phyloP scores from a whole-genome alignment of 2,113 vertebrate species.

The Naja naja region DNA sequence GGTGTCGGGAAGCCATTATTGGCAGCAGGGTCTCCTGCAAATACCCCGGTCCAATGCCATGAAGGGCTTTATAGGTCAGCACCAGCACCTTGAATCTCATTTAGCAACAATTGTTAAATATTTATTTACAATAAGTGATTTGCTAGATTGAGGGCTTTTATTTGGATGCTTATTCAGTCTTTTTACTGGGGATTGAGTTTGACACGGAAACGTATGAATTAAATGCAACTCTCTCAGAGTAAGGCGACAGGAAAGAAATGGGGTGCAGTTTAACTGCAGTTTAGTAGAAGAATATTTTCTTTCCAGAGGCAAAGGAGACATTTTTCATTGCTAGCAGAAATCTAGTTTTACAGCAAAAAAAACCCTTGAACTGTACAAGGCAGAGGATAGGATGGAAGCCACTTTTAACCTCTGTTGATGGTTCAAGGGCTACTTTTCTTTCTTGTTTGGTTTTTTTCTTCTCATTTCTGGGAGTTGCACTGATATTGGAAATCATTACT shows the following conservation, averaged over 20 bases:
- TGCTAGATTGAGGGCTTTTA: not conserved
- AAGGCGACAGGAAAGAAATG: conserved; percentile 5
- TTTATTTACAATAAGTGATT: not conserved
- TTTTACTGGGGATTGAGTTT: conserved; percentile 5
- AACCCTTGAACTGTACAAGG: not conserved
- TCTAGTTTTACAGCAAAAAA: not conserved
- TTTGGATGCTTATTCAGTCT: not conserved
- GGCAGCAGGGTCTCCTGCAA: too few species aligned
- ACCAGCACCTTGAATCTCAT: too few species aligned
- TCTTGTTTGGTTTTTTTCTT: not conserved
- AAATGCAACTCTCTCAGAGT: conserved; percentile 19
- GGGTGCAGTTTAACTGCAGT: not conserved
- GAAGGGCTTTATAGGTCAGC: too few species aligned
- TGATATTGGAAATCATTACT: not conserved
- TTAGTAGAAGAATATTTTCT: not conserved
- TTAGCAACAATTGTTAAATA: not conserved
- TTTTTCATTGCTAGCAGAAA: not conserved
- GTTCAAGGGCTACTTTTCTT: not conserved
- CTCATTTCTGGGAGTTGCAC: not conserved
- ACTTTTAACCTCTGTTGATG: not conserved
- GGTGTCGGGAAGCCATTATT: too few species aligned
- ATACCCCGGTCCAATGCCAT: too few species aligned
- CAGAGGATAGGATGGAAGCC: not conserved
- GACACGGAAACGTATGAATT: not conserved
- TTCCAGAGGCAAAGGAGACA: not conserved